Percentiles rank a stretch among this genome's conserved stretches.
These are phyloP conservation scores for Cryptus viduatorius DNA, from an alignment of 2,888 invertebrate genomes.

Conservation along the genomic window DNA sequence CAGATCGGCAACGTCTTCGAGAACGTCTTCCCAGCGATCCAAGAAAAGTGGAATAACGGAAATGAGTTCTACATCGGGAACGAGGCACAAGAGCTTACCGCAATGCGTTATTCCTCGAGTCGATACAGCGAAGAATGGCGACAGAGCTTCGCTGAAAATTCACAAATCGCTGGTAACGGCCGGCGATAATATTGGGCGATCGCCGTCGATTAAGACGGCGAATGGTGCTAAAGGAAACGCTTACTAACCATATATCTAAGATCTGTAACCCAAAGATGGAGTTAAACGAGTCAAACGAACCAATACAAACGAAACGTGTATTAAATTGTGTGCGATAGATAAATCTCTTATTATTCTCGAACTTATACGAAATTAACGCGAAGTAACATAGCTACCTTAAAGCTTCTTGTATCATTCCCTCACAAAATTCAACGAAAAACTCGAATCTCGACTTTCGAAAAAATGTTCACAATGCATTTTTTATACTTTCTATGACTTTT, in stretches of 20 bases:
- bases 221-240: not conserved
- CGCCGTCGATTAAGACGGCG: not conserved
- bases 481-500: conserved; percentile 10
- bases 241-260: not conserved
- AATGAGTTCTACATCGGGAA: not conserved
- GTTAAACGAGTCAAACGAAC: not conserved
- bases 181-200: conserved; percentile 1
- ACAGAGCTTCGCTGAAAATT: not conserved
- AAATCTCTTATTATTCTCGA: no score
- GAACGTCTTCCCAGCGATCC: conserved; percentile 1
- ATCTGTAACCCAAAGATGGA: not conserved
- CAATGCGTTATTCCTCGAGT: not conserved
- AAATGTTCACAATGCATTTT: not conserved
- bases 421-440: not conserved
- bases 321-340: no score
- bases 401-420: no score
- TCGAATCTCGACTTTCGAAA: not conserved
- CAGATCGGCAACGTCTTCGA: conserved; percentile 49
- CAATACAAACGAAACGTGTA: no score
- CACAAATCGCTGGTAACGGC: not conserved
- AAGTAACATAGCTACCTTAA: no score
- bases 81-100: conserved; percentile 4
- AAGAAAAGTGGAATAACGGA: conserved; percentile 43
- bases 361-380: no score
- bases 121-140: conserved; percentile 4